Base-by-base conservation (phyloP, 2,888 invertebrate genomes). In the Caenorhabditis sp. region DNA sequence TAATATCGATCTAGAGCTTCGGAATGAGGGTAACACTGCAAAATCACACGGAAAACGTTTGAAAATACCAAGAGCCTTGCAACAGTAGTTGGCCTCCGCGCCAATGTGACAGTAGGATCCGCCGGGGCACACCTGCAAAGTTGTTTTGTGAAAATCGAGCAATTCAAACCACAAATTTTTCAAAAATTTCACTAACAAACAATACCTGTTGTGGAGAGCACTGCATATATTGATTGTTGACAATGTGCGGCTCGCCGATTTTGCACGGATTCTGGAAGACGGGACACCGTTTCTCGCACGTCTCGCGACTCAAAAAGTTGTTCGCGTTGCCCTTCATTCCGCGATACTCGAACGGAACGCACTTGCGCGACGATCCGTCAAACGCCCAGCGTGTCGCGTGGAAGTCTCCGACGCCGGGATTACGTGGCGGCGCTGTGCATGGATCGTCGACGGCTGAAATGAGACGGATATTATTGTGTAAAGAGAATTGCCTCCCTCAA, bases 51-150 rank as follows among this genome's bases (percentile, higher is more conserved):
- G 30, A 56, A 66, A 20, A 46, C 17, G 52, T 52, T 35, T 7
- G 15, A 53, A 59, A 70, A 59, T 62, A 86, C 86, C 84, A 20
- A 83, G 70, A 53, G 79, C 80, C 26, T 84, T 82, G 76, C 86
- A 86, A 74, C 86, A 86, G 43, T 83, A 83, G 41, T 84, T 85
- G 45, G 79, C 65, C 27, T 82, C 82, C 7, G 72, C 65, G 20
- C 88, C 88, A 24, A 88, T 80, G 58, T 88, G 87, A 71, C 88
- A 88, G 63, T 86, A 88, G 63, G 85, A 80, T 6, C 72, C 79
- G 4, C 71, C 68, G 0, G 87, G 87, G 43, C 87, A 87, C 30
- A 71, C 63, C 45, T 71, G 48, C 15, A 73, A 71, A 35, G n/a
- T n/a, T n/a, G n/a, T n/a, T n/a, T n/a, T n/a, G n/a, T n/a, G n/a